Percentiles rank a stretch among this genome's conserved stretches.
Evolutionary conservation across 2,797 vertebrate species (phyloP).

Genomic region (Pachyuromys duprasi): DNA sequence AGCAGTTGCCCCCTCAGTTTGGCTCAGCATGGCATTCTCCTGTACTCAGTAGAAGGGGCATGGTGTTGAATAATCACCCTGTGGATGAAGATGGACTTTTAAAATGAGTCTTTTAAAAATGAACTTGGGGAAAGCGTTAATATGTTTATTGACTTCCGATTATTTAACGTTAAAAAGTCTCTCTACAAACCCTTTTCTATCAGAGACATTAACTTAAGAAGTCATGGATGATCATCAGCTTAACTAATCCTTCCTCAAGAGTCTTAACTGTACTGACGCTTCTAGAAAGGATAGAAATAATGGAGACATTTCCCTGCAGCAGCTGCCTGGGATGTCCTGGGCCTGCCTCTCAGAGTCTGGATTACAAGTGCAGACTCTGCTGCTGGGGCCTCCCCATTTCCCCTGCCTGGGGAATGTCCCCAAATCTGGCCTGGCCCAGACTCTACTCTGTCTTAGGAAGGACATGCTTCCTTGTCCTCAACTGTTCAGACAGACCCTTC

Average conservation of each 20-base stretch:
- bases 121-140: neutral
- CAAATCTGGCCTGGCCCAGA: neutral
- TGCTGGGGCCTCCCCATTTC: neutral
- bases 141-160: neutral
- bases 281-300: neutral
- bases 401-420: slow-evolving; percentile 56
- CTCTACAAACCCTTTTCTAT: neutral
- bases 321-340: neutral
- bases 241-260: neutral
- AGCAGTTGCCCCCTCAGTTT: neutral
- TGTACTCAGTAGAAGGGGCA: neutral
- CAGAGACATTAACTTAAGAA: neutral
- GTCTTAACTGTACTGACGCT: neutral
- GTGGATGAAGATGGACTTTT: neutral
- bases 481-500: slow-evolving; percentile 48
- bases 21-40: neutral
- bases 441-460: slow-evolving; percentile 14
- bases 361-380: neutral
- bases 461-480: slow-evolving; percentile 41
- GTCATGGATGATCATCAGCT: neutral
- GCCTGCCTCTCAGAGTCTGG: neutral
- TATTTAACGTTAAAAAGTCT: neutral
- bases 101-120: neutral
- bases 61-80: neutral
- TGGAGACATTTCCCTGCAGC: neutral